Percentiles rank a stretch among this genome's conserved stretches.
Conservation (phyloP, 2,888 invertebrate genomes). For the Coelinius sp. region DNA sequence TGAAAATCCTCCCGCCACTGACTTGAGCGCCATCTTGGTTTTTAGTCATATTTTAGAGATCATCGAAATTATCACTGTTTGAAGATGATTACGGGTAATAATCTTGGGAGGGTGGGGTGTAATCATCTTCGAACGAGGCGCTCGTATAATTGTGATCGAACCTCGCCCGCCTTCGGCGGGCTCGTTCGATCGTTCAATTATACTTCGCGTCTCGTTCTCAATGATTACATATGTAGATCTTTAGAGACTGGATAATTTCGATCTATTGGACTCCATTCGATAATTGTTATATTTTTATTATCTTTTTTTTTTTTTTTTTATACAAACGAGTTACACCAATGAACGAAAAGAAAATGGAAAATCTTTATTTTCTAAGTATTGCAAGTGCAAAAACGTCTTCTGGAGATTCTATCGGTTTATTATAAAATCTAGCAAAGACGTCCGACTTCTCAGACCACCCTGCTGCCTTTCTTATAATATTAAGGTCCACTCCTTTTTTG, state of each 20-base stretch:
- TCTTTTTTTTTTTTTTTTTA: too few relatives aligned
- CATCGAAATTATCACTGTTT: not conserved
- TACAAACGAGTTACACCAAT: too few relatives aligned
- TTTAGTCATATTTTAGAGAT: not conserved
- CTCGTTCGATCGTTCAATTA: not conserved
- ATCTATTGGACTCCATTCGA: too few relatives aligned
- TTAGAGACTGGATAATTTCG: not conserved
- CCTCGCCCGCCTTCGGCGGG: too few relatives aligned
- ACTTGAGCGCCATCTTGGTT: not conserved
- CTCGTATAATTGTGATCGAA: not conserved
- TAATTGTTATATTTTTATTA: too few relatives aligned
- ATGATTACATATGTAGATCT: not conserved
- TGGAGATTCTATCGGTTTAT: not conserved
- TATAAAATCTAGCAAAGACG: not conserved
- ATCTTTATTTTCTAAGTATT: not conserved
- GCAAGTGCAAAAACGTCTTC: not conserved
- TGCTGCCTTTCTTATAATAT: not conserved
- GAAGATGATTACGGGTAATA: not conserved
- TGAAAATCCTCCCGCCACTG: not conserved
- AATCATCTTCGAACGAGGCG: not conserved
- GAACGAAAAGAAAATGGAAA: not conserved
- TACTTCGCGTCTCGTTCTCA: not conserved
- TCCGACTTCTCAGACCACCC: not conserved
- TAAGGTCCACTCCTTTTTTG: too few relatives aligned
- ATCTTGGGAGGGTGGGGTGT: not conserved